These are phyloP conservation scores for Mythimna albipuncta DNA, from an alignment of 2,888 invertebrate species.

Conservation along the genomic window DNA sequence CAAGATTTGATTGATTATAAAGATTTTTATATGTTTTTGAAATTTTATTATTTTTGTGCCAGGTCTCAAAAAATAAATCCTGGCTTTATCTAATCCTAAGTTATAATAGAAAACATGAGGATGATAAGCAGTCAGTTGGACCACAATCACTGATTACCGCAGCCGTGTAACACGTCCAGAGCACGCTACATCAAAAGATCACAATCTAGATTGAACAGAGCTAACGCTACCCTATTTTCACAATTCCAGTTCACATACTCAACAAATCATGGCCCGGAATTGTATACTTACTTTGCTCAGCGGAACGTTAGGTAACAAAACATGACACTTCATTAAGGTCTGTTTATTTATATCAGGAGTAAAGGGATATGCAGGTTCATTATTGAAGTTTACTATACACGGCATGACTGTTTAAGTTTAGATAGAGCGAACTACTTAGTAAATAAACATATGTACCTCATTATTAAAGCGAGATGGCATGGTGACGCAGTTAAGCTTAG, in stretches of 20 bases:
- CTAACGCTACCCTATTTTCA: conserved; percentile 10
- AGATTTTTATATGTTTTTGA: too few species aligned
- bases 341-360: conserved; percentile 26
- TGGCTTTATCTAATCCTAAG: too few species aligned
- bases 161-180: not conserved
- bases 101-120: not conserved
- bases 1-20: too few species aligned
- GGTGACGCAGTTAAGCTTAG: not conserved
- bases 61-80: too few species aligned
- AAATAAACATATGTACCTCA: conserved; percentile 4
- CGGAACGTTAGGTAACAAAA: conserved; percentile 45
- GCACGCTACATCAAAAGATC: conserved; percentile 27
- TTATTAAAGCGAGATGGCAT: not conserved
- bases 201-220: conserved; percentile 31
- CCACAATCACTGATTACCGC: not conserved
- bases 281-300: conserved; percentile 28
- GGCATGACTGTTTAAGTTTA: conserved; percentile 11
- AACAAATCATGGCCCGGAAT: conserved; percentile 42
- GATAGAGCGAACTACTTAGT: conserved; percentile 7
- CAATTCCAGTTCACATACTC: conserved; percentile 14
- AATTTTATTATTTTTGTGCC: too few species aligned
- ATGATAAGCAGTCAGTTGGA: not conserved
- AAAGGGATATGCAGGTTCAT: conserved; percentile 27
- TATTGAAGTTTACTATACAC: conserved; percentile 32
- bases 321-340: conserved; percentile 43